Base-by-base conservation (phyloP, 1,140 invertebrate species). In the Acyrthosiphon pisum region DNA sequence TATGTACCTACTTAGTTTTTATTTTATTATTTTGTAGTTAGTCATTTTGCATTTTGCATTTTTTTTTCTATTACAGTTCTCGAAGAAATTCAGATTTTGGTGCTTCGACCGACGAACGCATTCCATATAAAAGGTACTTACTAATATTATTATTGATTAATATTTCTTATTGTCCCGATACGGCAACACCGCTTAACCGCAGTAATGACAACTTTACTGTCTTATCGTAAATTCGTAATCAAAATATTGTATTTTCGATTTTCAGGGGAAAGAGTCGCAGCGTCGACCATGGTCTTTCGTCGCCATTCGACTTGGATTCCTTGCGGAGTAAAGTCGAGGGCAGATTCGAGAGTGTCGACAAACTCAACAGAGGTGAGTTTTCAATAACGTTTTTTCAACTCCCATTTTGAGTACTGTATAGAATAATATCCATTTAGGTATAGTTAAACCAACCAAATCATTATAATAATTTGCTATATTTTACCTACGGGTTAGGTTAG, bases 181-280 rank as follows among this genome's bases (percentile, higher is more conserved):
- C 26, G 30, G 26, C 30, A 60, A 60, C 26, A 60, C 26, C 8
- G 8, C 26, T 60, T 60, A 60, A 68, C 30, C 9, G 60, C 60
- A 68, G 30, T n/a, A 68, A 68, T 68, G 11, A 68, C 22, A n/a
- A 68, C 18, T 11, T 22, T 68, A n/a, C 11, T 68, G 60, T 68
- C 30, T 6, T 1, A 68, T 60, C 11, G 2, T n/a, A 50, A 4
- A 60, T 60, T 60, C 30, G 0, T 30, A n/a, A 68, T 68, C 30
- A 68, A 68, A 44, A 18, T 30, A 86, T 46, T 3, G 37, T 86
- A 86, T 86, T 94, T 94, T 94, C 94, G 84, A 93, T 94, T 94
- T 96, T 83, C 96, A 98, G 98, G 97, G 98, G 97, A 94, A 98
- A 98, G 95, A 98, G 97, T 95, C 96, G 97, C 94, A 98, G 97